A percentile compares a stretch with the other conserved stretches of the same genome.
Conservation (phyloP, 2,888 invertebrate genomes). For the Agrochola litura region DNA sequence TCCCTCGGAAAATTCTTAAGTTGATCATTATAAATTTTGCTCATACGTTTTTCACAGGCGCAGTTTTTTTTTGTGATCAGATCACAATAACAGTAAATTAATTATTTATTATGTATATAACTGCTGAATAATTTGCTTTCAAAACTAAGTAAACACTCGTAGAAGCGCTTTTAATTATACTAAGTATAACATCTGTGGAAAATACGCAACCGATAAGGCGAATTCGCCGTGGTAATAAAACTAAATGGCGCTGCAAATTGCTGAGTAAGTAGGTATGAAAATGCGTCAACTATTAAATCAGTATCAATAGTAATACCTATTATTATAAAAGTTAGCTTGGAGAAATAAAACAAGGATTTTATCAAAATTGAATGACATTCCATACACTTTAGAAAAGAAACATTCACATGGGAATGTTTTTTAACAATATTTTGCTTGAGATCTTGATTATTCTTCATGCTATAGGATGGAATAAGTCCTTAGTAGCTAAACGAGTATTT, state of each 20-base stretch:
- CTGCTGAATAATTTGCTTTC: too few relatives aligned
- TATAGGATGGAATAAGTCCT: not conserved
- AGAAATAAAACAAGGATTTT: not conserved
- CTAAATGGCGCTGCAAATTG: conserved; percentile 12
- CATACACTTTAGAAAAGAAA: not conserved
- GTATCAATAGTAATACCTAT: not conserved
- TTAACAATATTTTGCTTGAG: not conserved
- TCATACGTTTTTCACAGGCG: conserved; percentile 13
- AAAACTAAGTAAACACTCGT: not conserved
- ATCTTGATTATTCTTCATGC: not conserved
- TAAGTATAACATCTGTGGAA: not conserved
- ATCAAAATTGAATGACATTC: not conserved
- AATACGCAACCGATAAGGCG: conserved; percentile 17
- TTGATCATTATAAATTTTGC: conserved; percentile 20
- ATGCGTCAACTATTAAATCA: not conserved
- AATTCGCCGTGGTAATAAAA: not conserved
- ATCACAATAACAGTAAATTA: too few relatives aligned
- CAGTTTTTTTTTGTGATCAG: not conserved
- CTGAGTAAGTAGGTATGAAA: not conserved
- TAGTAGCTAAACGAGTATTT: not conserved
- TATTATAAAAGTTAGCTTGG: not conserved
- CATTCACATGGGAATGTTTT: not conserved
- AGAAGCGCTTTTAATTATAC: not conserved
- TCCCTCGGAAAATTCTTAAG: not conserved
- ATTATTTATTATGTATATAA: too few relatives aligned